Percentiles rank a stretch among this genome's conserved stretches.
These are phyloP conservation scores for Triops cancriformis DNA, from an alignment of 1,140 invertebrate species.

Conservation along the genomic window DNA sequence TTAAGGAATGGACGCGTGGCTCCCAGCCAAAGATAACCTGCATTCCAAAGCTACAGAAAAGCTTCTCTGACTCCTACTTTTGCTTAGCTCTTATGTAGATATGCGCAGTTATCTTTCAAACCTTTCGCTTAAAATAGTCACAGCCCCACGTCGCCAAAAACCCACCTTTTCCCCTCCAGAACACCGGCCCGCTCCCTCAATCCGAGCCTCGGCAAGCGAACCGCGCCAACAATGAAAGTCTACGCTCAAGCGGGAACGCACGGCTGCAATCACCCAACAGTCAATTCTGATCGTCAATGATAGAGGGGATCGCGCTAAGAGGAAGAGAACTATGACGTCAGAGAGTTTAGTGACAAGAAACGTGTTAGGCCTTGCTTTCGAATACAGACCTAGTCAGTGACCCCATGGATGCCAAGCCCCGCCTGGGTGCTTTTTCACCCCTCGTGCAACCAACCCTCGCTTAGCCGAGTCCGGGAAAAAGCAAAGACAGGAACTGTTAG, in stretches of 20 bases:
- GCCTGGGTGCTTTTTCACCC: background rate
- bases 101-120: slow-evolving; percentile 14
- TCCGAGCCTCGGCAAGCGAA: background rate
- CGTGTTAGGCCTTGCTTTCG: background rate
- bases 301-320: background rate
- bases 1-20: background rate
- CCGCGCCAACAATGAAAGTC: background rate
- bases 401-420: background rate
- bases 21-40: slow-evolving; percentile 5
- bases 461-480: too few relatives aligned
- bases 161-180: background rate
- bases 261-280: background rate
- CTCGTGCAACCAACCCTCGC: background rate
- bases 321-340: background rate
- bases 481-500: background rate
- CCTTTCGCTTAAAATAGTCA: background rate
- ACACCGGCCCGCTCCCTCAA: background rate
- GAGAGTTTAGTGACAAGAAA: background rate
- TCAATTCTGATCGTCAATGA: background rate
- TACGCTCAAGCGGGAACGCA: background rate
- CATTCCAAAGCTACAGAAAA: background rate
- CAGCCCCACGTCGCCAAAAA: background rate
- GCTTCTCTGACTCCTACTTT: background rate
- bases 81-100: background rate
- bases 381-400: background rate